Evolutionary conservation across 2,113 vertebrate genomes (phyloP), one percentile per base, ranked within the genome.

Genomic region (Mormoops blainvillei): DNA sequence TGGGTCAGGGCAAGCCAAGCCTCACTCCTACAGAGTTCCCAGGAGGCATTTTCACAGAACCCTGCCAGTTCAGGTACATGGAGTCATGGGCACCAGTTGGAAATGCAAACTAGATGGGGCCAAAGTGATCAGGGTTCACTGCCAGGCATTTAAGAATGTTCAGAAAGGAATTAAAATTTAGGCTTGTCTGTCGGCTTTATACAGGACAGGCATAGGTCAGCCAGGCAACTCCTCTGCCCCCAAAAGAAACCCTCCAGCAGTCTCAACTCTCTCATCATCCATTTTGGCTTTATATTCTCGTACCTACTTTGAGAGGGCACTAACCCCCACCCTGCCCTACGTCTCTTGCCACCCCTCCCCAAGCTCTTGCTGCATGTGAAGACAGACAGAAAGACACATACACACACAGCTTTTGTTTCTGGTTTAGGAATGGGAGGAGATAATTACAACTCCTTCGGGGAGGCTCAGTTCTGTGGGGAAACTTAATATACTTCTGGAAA

Each of bases 401-500:
- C 26, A 43, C 11, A 31, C 18, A 73, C 0, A 2, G 14, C 67
- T 95, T 43, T 3, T 78, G 18, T 1, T 93, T 71, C 15, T 71
- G 9, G 36, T 94, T 90, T 54, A 80, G 45, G 28, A 65, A 16
- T 73, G 19, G 33, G 2, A 24, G 2, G 33, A 10, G 14, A 76
- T 20, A 70, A 81, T 54, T 33, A 94, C 10, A 74, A 54, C n/a
- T 88, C 22, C 67, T 43, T 83, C 58, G 9, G 22, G 38, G 11
- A 81, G 22, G 24, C 16, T 43, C 80, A 74, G 71, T 78, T 18
- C 33, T 68, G 5, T 19, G 76, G 43, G 82, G 33, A 71, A 82
- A 87, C 15, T 45, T 76, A 71, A 63, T 28, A 52, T 90, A 45
- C 36, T 41, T 58, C 26, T 36, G 26, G 71, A 92, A 88, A 73